Evolutionary conservation across 2,888 invertebrate genomes (phyloP).

Genomic region (Tiliacea aurago): DNA sequence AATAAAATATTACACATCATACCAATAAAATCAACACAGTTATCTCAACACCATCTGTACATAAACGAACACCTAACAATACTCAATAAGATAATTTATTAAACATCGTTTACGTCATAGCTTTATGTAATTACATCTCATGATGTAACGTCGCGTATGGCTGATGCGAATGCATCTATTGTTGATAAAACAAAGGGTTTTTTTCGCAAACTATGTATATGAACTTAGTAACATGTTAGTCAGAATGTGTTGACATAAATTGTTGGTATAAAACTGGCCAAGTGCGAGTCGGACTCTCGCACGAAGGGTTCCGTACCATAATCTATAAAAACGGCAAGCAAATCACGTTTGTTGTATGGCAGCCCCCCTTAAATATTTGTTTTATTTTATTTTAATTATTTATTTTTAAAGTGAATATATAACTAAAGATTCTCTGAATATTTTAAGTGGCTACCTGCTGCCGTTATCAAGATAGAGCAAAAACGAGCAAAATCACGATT

Average conservation of each 20-base stretch:
- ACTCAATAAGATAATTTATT: constrained; percentile 53
- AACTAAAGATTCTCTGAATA: too few species aligned
- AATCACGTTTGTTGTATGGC: too few species aligned
- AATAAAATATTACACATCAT: neutral
- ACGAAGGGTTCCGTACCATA: too few species aligned
- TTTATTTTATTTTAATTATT: too few species aligned
- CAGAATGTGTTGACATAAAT: constrained; percentile 1
- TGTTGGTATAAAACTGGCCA: constrained; percentile 4
- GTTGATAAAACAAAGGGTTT: constrained; percentile 34
- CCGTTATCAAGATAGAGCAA: too few species aligned
- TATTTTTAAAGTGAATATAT: too few species aligned
- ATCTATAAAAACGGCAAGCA: too few species aligned
- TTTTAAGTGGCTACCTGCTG: too few species aligned
- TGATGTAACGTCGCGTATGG: constrained; percentile 45
- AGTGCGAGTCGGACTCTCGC: too few species aligned
- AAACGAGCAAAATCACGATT: too few species aligned
- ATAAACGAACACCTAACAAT: constrained; percentile 35
- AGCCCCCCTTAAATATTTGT: too few species aligned
- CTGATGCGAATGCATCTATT: constrained; percentile 43
- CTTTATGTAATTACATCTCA: constrained; percentile 64
- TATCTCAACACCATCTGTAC: constrained; percentile 15
- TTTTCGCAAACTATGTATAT: constrained; percentile 15
- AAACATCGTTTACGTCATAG: constrained; percentile 61
- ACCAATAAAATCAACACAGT: constrained; percentile 15
- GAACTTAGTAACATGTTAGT: constrained; percentile 1